Base-by-base conservation (phyloP, 1,140 invertebrate genomes). In the Micrasema minimum region DNA sequence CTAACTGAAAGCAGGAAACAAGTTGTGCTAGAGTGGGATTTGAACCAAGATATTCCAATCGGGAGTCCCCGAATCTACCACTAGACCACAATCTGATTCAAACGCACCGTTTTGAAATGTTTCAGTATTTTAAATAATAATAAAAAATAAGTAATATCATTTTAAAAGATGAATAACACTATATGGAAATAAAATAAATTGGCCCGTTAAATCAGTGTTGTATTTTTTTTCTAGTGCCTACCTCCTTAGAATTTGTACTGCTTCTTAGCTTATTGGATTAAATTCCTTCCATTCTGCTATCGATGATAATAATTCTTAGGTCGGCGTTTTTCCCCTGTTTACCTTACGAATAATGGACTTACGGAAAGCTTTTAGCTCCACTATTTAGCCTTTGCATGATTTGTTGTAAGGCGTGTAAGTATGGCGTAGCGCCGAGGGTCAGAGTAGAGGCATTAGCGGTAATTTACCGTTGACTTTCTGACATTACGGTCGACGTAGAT, bases 221-320 rank as follows among this genome's bases (percentile, higher is more conserved):
- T 31, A 31, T 31, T 4, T 4, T 31, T 31, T 31, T 31, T 31
- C 26, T 31, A n/a, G 9, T 35, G n/a, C 59, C 14, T 4, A 45
- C 18, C 16, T 26, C 4, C n/a, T 11, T 26, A n/a, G 65, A 55
- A 53, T 43, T 67, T 67, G 48, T 67, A 67, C 37, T 67, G 65
- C 65, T 67, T 67, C 65, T 67, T 67, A 41, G 26, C 11, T 67
- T 67, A 67, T 67, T 67, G 65, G 65, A 67, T 67, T 67, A 67
- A 43, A 23, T 20, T 45, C 23, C 20, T 31, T 9, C 23, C 38
- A 43, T 41, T n/a, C 43, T 31, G 11, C 43, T 35, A 31, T 48
- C 41, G 59, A 64, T 45, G 26, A 64, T 45, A 64, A 64, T 64
- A 64, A 46, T 64, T 46, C 59, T 48, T 31, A 57, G 9, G 5